Conservation (phyloP, 2,797 vertebrate species). For the Adelosebastes latens region DNA sequence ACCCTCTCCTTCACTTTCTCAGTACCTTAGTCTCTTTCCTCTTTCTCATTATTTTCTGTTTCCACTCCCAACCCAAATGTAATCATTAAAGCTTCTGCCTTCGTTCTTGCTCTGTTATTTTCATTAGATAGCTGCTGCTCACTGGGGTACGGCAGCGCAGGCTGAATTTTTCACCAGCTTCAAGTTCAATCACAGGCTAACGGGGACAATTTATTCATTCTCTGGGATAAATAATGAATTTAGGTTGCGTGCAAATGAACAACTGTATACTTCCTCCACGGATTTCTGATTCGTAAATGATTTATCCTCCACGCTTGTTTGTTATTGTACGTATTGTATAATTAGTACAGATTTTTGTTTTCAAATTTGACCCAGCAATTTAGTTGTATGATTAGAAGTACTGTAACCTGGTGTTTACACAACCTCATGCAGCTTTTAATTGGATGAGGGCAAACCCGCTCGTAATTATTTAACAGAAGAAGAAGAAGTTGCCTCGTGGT, state of each 20-base stretch:
- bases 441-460: background rate
- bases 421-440: slow-evolving; percentile 9
- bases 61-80: slow-evolving; percentile 61
- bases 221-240: slow-evolving; percentile 78
- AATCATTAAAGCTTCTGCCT: slow-evolving; percentile 57
- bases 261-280: slow-evolving; percentile 40
- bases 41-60: slow-evolving; percentile 52
- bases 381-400: slow-evolving; percentile 22
- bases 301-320: slow-evolving; percentile 58
- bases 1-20: background rate
- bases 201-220: slow-evolving; percentile 72
- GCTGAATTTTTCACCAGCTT: slow-evolving; percentile 68
- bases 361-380: background rate
- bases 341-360: slow-evolving; percentile 23
- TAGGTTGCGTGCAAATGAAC: slow-evolving; percentile 69
- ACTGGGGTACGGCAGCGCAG: slow-evolving; percentile 26
- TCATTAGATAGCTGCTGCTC: slow-evolving; percentile 52
- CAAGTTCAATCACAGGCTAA: slow-evolving; percentile 73
- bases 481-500: background rate
- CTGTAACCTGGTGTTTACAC: slow-evolving; percentile 25
- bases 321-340: slow-evolving; percentile 23
- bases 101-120: slow-evolving; percentile 38
- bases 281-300: slow-evolving; percentile 61
- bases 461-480: slow-evolving; percentile 11
- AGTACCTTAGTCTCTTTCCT: background rate